phyloP scores from a whole-genome alignment of 2,888 invertebrate genomes.

The Campoplex nolae region DNA sequence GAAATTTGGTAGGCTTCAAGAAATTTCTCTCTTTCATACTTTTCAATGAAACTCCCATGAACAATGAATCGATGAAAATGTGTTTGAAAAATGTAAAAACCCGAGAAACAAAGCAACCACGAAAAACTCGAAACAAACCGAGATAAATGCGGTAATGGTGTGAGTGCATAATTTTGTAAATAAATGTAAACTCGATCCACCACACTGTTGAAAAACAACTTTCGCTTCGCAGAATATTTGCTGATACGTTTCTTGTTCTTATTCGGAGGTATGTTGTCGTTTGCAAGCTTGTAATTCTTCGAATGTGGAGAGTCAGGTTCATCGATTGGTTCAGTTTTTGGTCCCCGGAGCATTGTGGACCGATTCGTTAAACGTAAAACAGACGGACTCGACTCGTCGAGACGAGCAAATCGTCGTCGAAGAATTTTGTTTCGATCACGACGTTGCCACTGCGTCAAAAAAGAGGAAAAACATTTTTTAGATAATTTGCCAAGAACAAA shows the following conservation, averaged over 20 bases:
- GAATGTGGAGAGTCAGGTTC: background rate
- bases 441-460: constrained; percentile 92
- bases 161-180: constrained; percentile 19
- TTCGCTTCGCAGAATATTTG: background rate
- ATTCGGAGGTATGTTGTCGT: constrained; percentile 1
- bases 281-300: background rate
- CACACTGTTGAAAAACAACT: background rate
- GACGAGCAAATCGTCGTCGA: constrained; percentile 96
- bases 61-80: background rate
- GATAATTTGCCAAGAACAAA: background rate
- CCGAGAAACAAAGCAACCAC: constrained; percentile 21
- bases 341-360: constrained; percentile 39
- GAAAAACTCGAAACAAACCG: constrained; percentile 12
- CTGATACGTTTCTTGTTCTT: background rate
- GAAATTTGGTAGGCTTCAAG: background rate
- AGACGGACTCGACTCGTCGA: constrained; percentile 97
- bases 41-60: background rate
- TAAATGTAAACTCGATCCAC: constrained; percentile 12
- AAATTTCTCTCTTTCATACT: background rate
- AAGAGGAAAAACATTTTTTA: background rate
- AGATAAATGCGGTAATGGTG: constrained; percentile 15
- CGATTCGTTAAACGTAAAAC: constrained; percentile 93
- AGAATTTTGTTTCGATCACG: constrained; percentile 98
- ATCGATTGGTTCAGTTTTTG: constrained; percentile 52
- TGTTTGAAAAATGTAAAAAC: constrained; percentile 11